These are phyloP conservation scores for Brenthis ino DNA, from an alignment of 2,888 invertebrate genomes.

Conservation along the genomic window DNA sequence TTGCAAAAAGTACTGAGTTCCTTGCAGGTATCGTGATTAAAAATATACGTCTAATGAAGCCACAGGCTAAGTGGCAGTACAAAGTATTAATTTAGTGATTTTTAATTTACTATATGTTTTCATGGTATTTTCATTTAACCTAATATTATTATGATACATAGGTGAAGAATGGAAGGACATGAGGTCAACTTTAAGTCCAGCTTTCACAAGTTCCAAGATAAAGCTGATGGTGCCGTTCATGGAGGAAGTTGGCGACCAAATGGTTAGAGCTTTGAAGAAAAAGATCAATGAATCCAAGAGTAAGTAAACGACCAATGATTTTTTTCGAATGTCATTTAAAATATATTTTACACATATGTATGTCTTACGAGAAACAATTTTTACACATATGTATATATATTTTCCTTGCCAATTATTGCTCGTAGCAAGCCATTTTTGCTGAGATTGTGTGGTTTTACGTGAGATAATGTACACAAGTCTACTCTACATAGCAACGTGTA, in stretches of 20 bases:
- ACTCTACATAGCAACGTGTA: too few relatives aligned
- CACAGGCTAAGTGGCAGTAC: too few relatives aligned
- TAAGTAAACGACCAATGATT: conserved; percentile 25
- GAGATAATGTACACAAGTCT: too few relatives aligned
- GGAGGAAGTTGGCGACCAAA: conserved; percentile 57
- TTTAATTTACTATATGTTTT: neutral
- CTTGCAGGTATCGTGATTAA: neutral
- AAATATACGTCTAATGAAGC: too few relatives aligned
- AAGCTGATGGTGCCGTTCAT: conserved; percentile 64
- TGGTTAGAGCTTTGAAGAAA: conserved; percentile 50
- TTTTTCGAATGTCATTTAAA: neutral
- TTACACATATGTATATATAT: neutral
- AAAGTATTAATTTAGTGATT: neutral
- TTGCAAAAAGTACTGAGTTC: too few relatives aligned
- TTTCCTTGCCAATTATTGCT: too few relatives aligned
- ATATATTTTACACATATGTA: neutral
- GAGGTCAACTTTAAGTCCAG: conserved; percentile 68
- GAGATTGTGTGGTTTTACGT: too few relatives aligned
- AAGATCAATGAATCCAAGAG: conserved; percentile 45
- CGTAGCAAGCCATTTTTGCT: too few relatives aligned
- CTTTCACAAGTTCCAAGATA: conserved; percentile 77
- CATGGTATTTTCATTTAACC: neutral
- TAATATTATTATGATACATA: conserved; percentile 18
- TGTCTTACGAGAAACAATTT: neutral
- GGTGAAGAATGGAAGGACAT: conserved; percentile 58